These are phyloP conservation scores for Etheostoma perlongum DNA, from an alignment of 2,797 vertebrate species.

Conservation along the genomic window DNA sequence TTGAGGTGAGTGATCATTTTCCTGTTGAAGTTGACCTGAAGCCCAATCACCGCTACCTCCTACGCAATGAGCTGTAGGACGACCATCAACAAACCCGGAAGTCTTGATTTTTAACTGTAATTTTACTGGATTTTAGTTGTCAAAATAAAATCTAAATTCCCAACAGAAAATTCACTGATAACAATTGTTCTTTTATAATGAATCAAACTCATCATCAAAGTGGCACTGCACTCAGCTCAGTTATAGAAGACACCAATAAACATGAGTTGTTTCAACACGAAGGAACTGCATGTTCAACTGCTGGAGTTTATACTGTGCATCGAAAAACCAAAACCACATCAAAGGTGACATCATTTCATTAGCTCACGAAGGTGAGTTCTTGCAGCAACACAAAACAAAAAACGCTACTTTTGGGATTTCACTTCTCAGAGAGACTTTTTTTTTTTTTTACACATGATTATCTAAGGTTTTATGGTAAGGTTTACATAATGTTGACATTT, in stretches of 20 bases:
- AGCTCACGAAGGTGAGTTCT: constrained; percentile 54
- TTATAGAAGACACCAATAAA: constrained; percentile 33
- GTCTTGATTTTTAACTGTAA: constrained; percentile 11
- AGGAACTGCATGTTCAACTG: constrained; percentile 46
- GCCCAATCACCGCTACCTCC: constrained; percentile 76
- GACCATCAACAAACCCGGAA: background rate
- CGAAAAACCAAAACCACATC: constrained; percentile 75
- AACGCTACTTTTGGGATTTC: constrained; percentile 20
- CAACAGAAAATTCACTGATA: constrained; percentile 6
- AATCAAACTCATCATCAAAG: background rate
- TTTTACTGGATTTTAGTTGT: constrained; percentile 39
- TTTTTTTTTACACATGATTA: background rate
- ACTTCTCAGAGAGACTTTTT: constrained; percentile 14
- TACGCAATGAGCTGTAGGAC: constrained; percentile 82
- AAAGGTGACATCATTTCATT: constrained; percentile 65
- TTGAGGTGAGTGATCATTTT: constrained; percentile 89
- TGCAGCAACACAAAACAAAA: constrained; percentile 41
- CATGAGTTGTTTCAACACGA: constrained; percentile 25
- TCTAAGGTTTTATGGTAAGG: background rate
- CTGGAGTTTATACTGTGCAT: constrained; percentile 39
- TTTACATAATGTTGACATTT: background rate
- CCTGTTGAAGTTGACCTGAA: constrained; percentile 90
- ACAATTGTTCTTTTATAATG: constrained; percentile 20
- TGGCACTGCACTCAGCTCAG: constrained; percentile 5
- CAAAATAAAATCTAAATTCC: constrained; percentile 32